Conservation (phyloP, 2,113 vertebrate genomes). For the Trogon surrucura region DNA sequence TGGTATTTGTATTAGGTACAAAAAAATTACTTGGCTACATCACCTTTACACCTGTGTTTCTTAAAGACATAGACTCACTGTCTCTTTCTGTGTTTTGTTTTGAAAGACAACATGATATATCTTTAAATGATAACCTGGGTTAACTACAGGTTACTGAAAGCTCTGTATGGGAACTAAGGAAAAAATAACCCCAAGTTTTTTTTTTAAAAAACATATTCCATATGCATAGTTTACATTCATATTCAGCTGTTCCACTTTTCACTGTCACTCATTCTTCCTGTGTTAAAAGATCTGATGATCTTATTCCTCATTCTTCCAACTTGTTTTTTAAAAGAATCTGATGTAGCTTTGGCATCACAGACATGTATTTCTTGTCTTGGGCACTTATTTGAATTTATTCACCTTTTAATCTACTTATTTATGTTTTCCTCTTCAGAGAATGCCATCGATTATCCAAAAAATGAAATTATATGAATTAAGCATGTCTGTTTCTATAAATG, state of each 20-base stretch:
- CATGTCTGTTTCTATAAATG: constrained; percentile 21
- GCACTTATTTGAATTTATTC: constrained; percentile 42
- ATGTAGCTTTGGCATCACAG: neutral
- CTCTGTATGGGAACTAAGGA: neutral
- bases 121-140: neutral
- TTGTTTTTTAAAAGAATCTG: neutral
- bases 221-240: neutral
- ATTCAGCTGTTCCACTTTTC: neutral
- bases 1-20: neutral
- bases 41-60: neutral
- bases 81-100: neutral
- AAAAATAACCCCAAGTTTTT: neutral
- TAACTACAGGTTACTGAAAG: neutral
- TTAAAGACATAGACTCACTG: neutral
- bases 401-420: constrained; percentile 61
- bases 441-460: constrained; percentile 13
- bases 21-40: neutral
- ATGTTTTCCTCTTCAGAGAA: constrained; percentile 68
- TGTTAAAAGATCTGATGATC: neutral
- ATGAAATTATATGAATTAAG: constrained; percentile 30
- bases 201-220: neutral
- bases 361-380: neutral
- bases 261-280: neutral
- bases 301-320: constrained; percentile 11
- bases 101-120: constrained; percentile 6